Conservation (phyloP, 2,888 invertebrate species). For the Orthonychiurus folsomi region DNA sequence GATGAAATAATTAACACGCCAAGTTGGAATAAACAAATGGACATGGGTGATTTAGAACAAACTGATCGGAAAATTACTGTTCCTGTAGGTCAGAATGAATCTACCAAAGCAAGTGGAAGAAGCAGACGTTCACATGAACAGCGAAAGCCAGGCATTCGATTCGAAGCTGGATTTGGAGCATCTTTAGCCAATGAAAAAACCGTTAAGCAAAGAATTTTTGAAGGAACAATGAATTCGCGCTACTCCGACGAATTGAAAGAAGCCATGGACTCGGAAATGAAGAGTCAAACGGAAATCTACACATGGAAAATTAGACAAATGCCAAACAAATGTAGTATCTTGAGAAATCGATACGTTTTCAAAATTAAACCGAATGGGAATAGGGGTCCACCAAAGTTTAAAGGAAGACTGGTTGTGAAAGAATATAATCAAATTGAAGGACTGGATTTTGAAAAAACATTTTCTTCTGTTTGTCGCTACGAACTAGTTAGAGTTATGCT, state of each 20-base stretch:
- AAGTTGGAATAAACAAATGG: no score
- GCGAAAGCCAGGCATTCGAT: no score
- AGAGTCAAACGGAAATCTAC: not conserved
- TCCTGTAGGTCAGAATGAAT: no score
- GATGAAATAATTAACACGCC: no score
- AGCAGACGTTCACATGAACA: no score
- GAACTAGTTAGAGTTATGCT: conserved; percentile 20
- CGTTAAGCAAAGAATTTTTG: not conserved
- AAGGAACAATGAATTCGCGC: not conserved
- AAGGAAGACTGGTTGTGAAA: conserved; percentile 26
- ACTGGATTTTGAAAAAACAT: conserved; percentile 29
- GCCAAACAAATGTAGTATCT: not conserved
- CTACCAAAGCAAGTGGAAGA: no score
- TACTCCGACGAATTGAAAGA: not conserved
- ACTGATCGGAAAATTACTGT: no score
- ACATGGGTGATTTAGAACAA: no score
- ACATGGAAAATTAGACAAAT: not conserved
- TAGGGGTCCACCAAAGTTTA: not conserved
- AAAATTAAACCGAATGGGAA: not conserved
- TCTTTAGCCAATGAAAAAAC: not conserved
- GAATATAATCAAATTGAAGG: conserved; percentile 23
- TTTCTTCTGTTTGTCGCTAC: conserved; percentile 22
- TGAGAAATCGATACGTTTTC: not conserved
- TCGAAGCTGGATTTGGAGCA: not conserved
- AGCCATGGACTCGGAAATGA: conserved; percentile 5